A percentile compares a stretch with the other conserved stretches of the same genome.
phyloP scores from a whole-genome alignment of 2,113 vertebrate genomes.

The Lynx canadensis region DNA sequence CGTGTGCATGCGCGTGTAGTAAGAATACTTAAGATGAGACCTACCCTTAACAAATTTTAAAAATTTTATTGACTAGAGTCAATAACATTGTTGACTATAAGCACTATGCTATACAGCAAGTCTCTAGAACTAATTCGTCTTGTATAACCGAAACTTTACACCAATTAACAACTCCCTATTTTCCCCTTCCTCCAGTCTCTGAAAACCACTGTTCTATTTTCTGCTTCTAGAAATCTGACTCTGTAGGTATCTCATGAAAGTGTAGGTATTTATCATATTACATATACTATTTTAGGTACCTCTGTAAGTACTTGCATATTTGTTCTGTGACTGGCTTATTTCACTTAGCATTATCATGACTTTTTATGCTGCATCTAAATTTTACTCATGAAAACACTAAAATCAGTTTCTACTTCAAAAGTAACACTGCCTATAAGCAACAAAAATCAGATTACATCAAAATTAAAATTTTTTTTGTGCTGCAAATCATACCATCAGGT shows the following conservation, averaged over 20 bases:
- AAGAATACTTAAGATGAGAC: not conserved
- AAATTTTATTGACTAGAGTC: not conserved
- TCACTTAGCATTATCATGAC: not conserved
- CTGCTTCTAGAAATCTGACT: not conserved
- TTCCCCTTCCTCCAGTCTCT: not conserved
- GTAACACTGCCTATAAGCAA: not conserved
- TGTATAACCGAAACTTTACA: not conserved
- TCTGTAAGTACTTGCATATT: not conserved
- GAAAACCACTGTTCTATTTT: not conserved
- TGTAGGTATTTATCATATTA: not conserved
- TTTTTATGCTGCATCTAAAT: slow-evolving; percentile 5
- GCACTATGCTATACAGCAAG: not conserved
- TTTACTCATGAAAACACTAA: slow-evolving; percentile 49
- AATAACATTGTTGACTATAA: not conserved
- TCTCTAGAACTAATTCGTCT: not conserved
- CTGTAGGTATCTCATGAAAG: not conserved
- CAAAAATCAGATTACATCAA: not conserved
- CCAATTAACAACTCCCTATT: not conserved
- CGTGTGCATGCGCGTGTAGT: not conserved
- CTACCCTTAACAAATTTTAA: not conserved
- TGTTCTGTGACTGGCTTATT: not conserved
- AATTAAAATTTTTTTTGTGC: not conserved
- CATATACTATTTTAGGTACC: not conserved
- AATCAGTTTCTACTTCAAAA: slow-evolving; percentile 2
- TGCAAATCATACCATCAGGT: not conserved